These are phyloP conservation scores for Drosophila mayaguana DNA, from an alignment of 2,888 invertebrate species.

Conservation along the genomic window DNA sequence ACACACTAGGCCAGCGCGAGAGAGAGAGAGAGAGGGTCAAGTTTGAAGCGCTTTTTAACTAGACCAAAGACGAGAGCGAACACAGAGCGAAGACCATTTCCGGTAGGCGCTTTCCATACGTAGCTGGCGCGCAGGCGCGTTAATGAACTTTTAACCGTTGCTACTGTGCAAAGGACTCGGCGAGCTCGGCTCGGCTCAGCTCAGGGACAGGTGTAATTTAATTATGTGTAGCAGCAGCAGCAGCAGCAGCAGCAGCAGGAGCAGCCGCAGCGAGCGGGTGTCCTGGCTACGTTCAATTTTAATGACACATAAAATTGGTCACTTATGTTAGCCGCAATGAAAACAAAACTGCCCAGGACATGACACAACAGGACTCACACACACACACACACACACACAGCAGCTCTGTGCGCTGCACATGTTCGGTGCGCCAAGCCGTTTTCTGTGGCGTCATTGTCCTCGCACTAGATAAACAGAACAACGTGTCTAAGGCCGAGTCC, in stretches of 20 bases:
- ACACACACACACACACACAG: constrained; percentile 6
- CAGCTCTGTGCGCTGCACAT: constrained; percentile 51
- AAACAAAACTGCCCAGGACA: constrained; percentile 80
- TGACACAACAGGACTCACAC: constrained; percentile 58
- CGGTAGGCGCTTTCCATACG: constrained; percentile 47
- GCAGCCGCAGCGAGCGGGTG: constrained; percentile 13
- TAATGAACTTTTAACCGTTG: constrained; percentile 78
- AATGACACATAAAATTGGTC: constrained; percentile 83
- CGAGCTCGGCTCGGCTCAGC: constrained; percentile 13
- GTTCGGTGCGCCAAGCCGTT: constrained; percentile 42
- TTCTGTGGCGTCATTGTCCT: constrained; percentile 77
- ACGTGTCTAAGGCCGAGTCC: constrained; percentile 57
- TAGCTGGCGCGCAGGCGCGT: constrained; percentile 57
- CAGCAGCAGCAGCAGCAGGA: background rate
- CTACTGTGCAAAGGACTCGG: constrained; percentile 38
- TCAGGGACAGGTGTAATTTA: constrained; percentile 80
- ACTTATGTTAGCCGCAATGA: constrained; percentile 78
- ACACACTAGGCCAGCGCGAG: constrained; percentile 1
- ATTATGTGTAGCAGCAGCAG: constrained; percentile 60
- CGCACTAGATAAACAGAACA: constrained; percentile 67
- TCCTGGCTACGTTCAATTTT: constrained; percentile 74
- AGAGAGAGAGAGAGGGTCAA: constrained; percentile 1
- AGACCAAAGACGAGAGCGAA: background rate
- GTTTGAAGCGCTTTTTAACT: constrained; percentile 4
- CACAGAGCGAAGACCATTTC: constrained; percentile 47